Conservation (phyloP, 2,888 invertebrate species). For the Aelia acuminata region DNA sequence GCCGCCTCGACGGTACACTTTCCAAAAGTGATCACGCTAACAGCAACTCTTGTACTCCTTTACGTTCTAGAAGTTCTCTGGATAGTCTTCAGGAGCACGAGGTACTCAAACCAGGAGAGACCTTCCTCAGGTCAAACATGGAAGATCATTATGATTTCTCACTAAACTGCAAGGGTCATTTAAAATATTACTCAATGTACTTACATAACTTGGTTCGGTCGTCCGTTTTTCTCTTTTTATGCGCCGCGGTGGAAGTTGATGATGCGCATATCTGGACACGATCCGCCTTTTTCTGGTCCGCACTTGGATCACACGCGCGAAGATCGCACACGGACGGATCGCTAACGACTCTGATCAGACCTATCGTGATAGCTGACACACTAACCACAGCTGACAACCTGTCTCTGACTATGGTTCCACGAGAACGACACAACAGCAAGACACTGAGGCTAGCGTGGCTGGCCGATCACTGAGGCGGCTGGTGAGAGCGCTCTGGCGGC, state of each 20-base stretch:
- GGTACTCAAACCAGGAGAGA: background rate
- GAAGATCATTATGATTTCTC: background rate
- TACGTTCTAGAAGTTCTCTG: background rate
- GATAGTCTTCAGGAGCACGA: background rate
- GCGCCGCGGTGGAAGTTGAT: slow-evolving; percentile 17
- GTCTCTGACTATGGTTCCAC: background rate
- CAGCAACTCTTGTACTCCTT: background rate
- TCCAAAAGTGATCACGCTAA: slow-evolving; percentile 40
- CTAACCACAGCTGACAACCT: slow-evolving; percentile 5
- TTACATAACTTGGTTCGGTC: slow-evolving; percentile 54
- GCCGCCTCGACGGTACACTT: slow-evolving; percentile 13
- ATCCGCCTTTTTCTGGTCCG: background rate
- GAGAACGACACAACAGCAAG: background rate
- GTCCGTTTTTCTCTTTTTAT: slow-evolving; percentile 55
- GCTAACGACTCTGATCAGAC: background rate
- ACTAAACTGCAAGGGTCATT: background rate
- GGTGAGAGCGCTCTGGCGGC: slow-evolving; percentile 41
- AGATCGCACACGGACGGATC: slow-evolving; percentile 37
- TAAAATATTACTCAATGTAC: background rate
- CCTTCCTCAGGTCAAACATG: background rate
- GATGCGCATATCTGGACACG: slow-evolving; percentile 49
- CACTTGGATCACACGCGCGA: slow-evolving; percentile 20
- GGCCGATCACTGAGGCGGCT: slow-evolving; percentile 31
- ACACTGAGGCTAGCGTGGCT: slow-evolving; percentile 19
- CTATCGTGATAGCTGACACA: slow-evolving; percentile 6